phyloP scores from a whole-genome alignment of 2,797 vertebrate genomes.

The Melanotaenia pygmaea region DNA sequence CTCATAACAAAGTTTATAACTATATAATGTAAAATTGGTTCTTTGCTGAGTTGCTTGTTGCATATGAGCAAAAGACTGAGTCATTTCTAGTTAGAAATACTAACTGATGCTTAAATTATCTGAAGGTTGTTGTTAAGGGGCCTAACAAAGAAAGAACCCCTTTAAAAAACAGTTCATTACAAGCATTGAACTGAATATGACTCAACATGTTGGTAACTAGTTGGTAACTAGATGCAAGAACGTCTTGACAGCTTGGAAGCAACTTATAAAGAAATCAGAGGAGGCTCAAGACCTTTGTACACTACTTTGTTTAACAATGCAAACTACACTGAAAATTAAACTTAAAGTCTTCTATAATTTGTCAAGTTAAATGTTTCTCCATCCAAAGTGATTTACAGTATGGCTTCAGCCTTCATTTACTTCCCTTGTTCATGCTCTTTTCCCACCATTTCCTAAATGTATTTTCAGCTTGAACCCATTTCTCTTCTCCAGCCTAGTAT shows the following conservation, averaged over 20 bases:
- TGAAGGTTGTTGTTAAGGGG: no score
- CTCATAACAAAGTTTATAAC: neutral
- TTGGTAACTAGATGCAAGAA: neutral
- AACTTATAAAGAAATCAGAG: neutral
- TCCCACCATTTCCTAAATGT: conserved; percentile 38
- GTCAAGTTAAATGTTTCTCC: conserved; percentile 3
- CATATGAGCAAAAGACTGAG: neutral
- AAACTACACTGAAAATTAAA: neutral
- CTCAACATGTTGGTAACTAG: no score
- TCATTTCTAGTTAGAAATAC: no score
- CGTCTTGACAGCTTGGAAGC: neutral
- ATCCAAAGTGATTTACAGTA: neutral
- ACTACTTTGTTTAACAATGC: neutral
- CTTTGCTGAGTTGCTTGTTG: neutral
- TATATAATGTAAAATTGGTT: neutral
- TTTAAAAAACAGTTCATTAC: neutral
- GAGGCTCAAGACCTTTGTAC: neutral
- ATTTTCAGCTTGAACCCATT: conserved; percentile 46
- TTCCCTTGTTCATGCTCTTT: conserved; percentile 15
- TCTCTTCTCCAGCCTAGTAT: conserved; percentile 43
- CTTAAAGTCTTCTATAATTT: neutral
- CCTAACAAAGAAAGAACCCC: no score
- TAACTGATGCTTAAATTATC: no score
- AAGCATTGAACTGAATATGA: neutral
- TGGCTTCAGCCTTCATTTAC: conserved; percentile 12